Conservation (phyloP, 2,888 invertebrate species). For the Spatulosminthurus flaviceps region DNA sequence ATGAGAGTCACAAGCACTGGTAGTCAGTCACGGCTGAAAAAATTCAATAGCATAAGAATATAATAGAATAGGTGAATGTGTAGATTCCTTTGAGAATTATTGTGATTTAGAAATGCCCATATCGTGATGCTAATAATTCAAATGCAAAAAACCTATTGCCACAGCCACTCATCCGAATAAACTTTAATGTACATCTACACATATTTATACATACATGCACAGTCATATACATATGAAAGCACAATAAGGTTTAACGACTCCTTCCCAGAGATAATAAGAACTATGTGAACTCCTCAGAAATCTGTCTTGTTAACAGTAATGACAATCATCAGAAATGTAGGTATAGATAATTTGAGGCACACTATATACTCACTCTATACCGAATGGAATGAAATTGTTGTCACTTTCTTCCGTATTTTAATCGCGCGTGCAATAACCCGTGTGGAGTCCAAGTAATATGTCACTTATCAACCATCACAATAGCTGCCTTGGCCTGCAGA, state of each 20-base stretch:
- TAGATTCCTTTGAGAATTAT: slow-evolving; percentile 18
- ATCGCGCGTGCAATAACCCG: slow-evolving; percentile 14
- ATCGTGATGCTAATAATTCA: slow-evolving; percentile 29
- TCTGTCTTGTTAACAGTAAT: not conserved
- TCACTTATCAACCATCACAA: slow-evolving; percentile 4
- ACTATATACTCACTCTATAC: not conserved
- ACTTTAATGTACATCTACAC: not conserved
- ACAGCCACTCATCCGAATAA: not conserved
- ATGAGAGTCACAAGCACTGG: not conserved
- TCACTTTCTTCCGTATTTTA: slow-evolving; percentile 29
- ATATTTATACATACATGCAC: not conserved
- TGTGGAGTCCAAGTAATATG: slow-evolving; percentile 2
- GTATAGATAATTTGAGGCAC: not conserved
- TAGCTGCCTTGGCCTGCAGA: not conserved
- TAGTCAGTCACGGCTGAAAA: slow-evolving; percentile 13
- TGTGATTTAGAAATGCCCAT: slow-evolving; percentile 5
- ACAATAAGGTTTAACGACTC: not conserved
- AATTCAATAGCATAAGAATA: not conserved
- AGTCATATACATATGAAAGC: too few species aligned
- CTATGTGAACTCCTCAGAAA: not conserved
- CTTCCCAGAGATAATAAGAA: too few species aligned
- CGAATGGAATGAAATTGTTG: slow-evolving; percentile 5
- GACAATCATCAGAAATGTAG: not conserved
- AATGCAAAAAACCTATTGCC: not conserved
- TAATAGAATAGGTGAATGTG: slow-evolving; percentile 5